phyloP scores from a whole-genome alignment of 2,113 vertebrate species.

The Saguinus imperator region DNA sequence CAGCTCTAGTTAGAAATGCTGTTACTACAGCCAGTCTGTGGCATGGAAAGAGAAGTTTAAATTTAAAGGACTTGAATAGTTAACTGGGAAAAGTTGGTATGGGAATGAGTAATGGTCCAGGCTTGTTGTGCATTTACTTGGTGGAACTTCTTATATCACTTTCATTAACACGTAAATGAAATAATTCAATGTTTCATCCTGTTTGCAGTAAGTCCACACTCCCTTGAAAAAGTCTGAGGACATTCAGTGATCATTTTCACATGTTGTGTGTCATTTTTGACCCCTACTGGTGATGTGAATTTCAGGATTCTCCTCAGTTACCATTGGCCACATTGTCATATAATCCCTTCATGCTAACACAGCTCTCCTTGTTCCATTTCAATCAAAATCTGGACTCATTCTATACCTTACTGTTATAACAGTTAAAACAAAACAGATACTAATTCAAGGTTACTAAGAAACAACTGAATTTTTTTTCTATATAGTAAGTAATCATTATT shows the following conservation, averaged over 20 bases:
- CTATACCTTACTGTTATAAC: background rate
- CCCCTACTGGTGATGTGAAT: background rate
- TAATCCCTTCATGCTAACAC: no score
- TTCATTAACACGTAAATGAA: background rate
- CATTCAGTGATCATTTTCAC: background rate
- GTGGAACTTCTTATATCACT: background rate
- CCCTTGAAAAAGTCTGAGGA: background rate
- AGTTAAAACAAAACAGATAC: background rate
- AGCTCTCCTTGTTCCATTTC: background rate
- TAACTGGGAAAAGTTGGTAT: fast-evolving
- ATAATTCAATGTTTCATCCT: background rate
- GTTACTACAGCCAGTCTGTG: background rate
- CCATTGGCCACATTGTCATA: background rate
- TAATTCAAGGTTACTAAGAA: background rate
- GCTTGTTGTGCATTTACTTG: background rate
- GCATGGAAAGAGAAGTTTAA: background rate
- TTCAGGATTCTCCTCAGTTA: background rate
- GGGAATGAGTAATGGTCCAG: background rate
- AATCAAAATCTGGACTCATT: background rate
- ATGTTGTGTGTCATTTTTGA: background rate
- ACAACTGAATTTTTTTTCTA: background rate
- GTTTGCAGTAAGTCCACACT: background rate
- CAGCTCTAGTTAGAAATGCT: background rate
- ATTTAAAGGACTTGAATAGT: background rate
- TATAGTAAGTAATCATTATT: background rate